Base-by-base conservation (phyloP, 2,797 vertebrate genomes). In the Centroberyx gerrardi region DNA sequence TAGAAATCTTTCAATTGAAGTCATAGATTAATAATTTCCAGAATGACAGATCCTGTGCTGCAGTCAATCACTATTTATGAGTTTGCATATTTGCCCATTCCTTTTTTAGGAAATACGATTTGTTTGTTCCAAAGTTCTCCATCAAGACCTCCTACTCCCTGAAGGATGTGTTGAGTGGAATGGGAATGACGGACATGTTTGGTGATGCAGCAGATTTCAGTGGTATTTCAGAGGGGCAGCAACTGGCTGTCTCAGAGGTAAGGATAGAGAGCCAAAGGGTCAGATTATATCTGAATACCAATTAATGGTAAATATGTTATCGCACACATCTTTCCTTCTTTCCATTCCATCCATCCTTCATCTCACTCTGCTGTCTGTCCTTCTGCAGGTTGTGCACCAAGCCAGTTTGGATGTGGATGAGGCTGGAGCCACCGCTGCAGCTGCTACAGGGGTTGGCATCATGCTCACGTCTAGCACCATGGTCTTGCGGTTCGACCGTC, bases 371-470 rank as follows among this genome's bases (percentile, higher is more conserved):
- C 46, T 15, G 33, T 33, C 4, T 33, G 10, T 54, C 60, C n/a
- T 6, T 1, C 28, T 46, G 6, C 46, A 98, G 98, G 89, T 96
- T 81, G 81, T 96, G 42, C 96, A 98, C 73, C 90, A 96, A 87
- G 96, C 97, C 27, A 87, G 88, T 33, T 92, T 97, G 70, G 96
- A 98, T 54, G 93, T 97, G 0, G 94, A 98, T 54, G 97, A 98
- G 86, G 80, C 80, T 4, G 97, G 97, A 80, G 95, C 96, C 0
- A 94, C 95, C 0, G 97, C 96, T 3, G 65, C 92, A 59, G 95
- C 87, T 8, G 95, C 80, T 27, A 97, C 90, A 12, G 89, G 92
- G 2, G 75, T 95, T 1, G 18, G 58, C 64, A 83, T 97, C 0
- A 88, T 9, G 0, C 94, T 89, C n/a, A 18, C 93, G 8, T 94